Percentiles rank a stretch among this genome's conserved stretches.
Conservation (phyloP, 2,888 invertebrate species). For the Ophion ventricosus region DNA sequence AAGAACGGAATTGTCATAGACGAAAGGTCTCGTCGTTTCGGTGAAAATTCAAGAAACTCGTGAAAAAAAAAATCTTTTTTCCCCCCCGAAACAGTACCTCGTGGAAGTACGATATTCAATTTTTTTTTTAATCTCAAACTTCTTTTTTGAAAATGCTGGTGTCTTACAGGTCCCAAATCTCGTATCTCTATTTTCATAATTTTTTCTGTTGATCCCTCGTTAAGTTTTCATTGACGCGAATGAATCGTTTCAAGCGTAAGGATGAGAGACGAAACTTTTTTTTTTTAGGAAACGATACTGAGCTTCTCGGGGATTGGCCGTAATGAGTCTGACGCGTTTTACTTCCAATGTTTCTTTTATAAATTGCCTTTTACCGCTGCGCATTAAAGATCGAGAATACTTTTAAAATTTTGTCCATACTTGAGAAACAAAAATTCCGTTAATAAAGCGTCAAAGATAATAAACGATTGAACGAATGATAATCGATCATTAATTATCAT, state of each 20-base stretch:
- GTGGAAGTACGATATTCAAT: too few relatives aligned
- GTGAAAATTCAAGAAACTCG: not conserved
- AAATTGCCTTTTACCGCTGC: slow-evolving; percentile 2
- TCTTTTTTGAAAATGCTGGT: not conserved
- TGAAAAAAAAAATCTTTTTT: not conserved
- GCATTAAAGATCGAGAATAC: slow-evolving; percentile 7
- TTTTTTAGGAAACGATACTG: not conserved
- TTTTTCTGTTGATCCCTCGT: not conserved
- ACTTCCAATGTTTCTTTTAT: not conserved
- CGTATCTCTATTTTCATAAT: not conserved
- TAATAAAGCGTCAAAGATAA: not conserved
- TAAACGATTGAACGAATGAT: not conserved
- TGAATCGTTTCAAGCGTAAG: not conserved
- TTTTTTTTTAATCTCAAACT: not conserved
- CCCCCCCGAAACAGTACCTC: not conserved
- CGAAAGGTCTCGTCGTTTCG: slow-evolving; percentile 52
- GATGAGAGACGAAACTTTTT: not conserved
- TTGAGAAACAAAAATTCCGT: not conserved
- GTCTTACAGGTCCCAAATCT: not conserved
- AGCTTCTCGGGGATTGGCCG: not conserved
- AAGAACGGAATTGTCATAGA: slow-evolving; percentile 53
- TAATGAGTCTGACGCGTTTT: slow-evolving; percentile 15
- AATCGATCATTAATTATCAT: slow-evolving; percentile 3
- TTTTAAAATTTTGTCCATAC: not conserved
- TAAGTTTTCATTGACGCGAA: not conserved